Evolutionary conservation across 53 echinoderm and acorn worm genomes (phyloP).

Genomic region (Antedon mediterranea): DNA sequence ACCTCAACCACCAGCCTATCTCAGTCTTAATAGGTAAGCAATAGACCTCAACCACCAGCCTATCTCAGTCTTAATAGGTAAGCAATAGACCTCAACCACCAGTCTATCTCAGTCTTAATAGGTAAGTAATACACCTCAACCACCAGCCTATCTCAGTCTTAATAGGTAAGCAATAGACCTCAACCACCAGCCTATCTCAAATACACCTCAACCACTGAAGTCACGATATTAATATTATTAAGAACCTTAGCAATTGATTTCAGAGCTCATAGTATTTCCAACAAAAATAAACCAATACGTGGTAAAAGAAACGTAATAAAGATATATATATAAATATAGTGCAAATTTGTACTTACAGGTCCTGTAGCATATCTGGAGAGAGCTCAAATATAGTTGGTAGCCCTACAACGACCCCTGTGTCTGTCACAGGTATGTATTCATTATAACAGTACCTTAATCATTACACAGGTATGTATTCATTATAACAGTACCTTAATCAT

Average conservation of each 20-base stretch:
- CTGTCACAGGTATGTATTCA: conserved; percentile 37
- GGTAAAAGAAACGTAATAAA: no score
- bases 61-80: conserved; percentile 25
- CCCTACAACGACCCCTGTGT: conserved; percentile 41
- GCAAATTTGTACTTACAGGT: conserved; percentile 12
- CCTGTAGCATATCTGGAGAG: conserved; percentile 34
- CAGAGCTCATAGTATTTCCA: no score
- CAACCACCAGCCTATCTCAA: conserved; percentile 2
- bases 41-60: conserved; percentile 7
- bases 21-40: conserved; percentile 9
- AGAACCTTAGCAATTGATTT: no score
- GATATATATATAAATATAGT: no score
- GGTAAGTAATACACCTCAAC: no score
- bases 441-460: no score
- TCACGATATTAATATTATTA: no score
- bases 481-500: no score
- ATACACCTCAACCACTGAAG: no score
- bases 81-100: conserved; percentile 24
- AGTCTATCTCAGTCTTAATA: conserved; percentile 38
- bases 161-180: conserved; percentile 3
- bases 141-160: no score
- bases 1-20: not conserved
- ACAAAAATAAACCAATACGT: no score
- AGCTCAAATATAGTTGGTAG: conserved; percentile 29
- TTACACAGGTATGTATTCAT: no score